Percentiles rank a stretch among this genome's conserved stretches.
phyloP scores from a whole-genome alignment of 2,797 vertebrate species.

The Buphagus erythrorhynchus region DNA sequence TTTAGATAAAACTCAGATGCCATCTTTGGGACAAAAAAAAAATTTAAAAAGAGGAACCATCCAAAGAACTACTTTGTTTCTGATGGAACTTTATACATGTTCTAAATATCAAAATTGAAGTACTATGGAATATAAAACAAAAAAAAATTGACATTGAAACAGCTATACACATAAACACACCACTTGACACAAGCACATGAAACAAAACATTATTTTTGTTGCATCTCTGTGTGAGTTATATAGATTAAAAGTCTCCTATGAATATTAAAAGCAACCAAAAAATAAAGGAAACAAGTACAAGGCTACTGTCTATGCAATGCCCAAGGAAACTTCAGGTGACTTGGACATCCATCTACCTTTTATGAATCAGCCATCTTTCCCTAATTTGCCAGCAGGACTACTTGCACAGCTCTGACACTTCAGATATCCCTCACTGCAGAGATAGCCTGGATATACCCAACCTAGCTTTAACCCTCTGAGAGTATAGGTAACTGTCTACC shows the following conservation, averaged over 20 bases:
- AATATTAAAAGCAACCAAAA: constrained; percentile 26
- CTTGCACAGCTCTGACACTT: neutral
- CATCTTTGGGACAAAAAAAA: constrained; percentile 76
- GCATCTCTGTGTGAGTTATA: constrained; percentile 9
- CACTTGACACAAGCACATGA: neutral
- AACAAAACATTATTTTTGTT: neutral
- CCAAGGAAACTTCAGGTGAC: constrained; percentile 13
- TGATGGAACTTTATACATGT: constrained; percentile 63
- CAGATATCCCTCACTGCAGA: neutral
- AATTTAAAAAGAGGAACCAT: constrained; percentile 68
- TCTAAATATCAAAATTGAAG: constrained; percentile 52
- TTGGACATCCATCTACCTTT: constrained; percentile 3
- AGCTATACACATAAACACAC: constrained; percentile 4
- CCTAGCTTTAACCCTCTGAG: neutral
- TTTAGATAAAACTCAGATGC: constrained; percentile 80
- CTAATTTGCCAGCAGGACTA: constrained; percentile 19
- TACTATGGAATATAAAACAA: constrained; percentile 12
- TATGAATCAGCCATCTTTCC: neutral
- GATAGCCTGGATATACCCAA: neutral
- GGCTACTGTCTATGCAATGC: neutral
- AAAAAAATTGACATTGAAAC: constrained; percentile 47
- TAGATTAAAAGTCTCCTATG: constrained; percentile 36
- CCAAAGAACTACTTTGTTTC: constrained; percentile 72
- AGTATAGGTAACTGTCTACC: neutral
- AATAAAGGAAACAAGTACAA: constrained; percentile 44